Evolutionary conservation across 30 jellyfish, hydroid and myxozoan species (phyloP).

Genomic region (Clytia hemisphaerica): DNA sequence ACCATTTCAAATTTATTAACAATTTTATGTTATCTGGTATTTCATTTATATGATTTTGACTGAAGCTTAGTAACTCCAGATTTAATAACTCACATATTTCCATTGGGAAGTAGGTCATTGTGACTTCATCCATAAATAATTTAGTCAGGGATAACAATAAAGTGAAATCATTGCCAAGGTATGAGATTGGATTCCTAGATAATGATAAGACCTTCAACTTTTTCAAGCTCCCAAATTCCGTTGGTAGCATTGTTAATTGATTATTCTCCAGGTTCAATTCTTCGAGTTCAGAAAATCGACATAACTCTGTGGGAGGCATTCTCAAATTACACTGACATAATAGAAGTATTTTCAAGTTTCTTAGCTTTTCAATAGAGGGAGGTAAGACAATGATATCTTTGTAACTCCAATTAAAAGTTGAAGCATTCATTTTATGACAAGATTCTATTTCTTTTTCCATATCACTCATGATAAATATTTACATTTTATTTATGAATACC

Average conservation of each 20-base stretch:
- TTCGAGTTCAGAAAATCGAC: constrained; percentile 34
- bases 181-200: constrained; percentile 74
- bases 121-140: constrained; percentile 49
- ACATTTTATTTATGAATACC: too few relatives aligned
- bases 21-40: constrained; percentile 54
- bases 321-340: constrained; percentile 39
- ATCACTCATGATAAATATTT: too few relatives aligned
- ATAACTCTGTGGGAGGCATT: constrained; percentile 82
- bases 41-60: constrained; percentile 41
- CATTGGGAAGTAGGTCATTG: constrained; percentile 55
- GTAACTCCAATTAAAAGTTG: constrained; percentile 46
- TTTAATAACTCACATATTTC: constrained; percentile 49
- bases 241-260: constrained; percentile 66
- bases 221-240: constrained; percentile 34
- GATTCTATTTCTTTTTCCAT: too few relatives aligned
- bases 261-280: constrained; percentile 75
- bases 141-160: constrained; percentile 36
- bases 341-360: constrained; percentile 19
- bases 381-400: constrained; percentile 55
- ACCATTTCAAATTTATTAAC: constrained; percentile 55
- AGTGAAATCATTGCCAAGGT: constrained; percentile 43
- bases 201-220: constrained; percentile 53
- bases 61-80: constrained; percentile 57
- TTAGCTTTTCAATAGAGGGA: constrained; percentile 17
- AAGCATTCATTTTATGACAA: too few relatives aligned